Percentiles rank a stretch among this genome's conserved stretches.
These are phyloP conservation scores for Synanceia verrucosa DNA, from an alignment of 2,797 vertebrate genomes.

Conservation along the genomic window DNA sequence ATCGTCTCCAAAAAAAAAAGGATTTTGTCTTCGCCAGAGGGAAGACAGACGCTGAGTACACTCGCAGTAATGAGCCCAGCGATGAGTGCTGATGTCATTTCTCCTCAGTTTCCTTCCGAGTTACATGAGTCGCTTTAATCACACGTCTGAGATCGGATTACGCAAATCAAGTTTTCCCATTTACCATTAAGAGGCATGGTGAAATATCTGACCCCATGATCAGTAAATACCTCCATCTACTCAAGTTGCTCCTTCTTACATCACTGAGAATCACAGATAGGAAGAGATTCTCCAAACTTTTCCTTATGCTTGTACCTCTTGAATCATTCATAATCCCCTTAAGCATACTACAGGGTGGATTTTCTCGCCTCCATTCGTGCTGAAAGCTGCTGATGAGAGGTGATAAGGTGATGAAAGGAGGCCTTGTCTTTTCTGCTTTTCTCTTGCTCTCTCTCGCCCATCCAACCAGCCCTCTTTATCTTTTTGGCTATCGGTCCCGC, in stretches of 20 bases:
- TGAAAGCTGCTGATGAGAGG: slow-evolving; percentile 59
- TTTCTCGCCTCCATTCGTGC: slow-evolving; percentile 35
- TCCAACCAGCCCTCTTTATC: slow-evolving; percentile 10
- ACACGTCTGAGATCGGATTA: slow-evolving; percentile 45
- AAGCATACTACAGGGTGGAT: slow-evolving; percentile 60
- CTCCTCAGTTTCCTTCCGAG: slow-evolving; percentile 24
- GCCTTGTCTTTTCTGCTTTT: slow-evolving; percentile 54
- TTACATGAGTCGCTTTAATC: slow-evolving; percentile 37
- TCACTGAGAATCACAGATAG: slow-evolving; percentile 29
- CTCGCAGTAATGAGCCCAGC: slow-evolving; percentile 6
- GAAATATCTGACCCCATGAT: slow-evolving; percentile 36
- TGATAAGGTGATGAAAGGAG: slow-evolving; percentile 69
- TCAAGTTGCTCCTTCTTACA: slow-evolving; percentile 39
- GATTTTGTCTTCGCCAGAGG: slow-evolving; percentile 49
- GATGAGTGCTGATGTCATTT: slow-evolving; percentile 48
- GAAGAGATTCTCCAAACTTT: slow-evolving; percentile 37
- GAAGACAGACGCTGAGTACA: slow-evolving; percentile 6
- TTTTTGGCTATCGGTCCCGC: slow-evolving; percentile 17
- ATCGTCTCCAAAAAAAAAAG: slow-evolving; percentile 66
- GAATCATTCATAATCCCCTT: slow-evolving; percentile 72
- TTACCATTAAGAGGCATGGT: slow-evolving; percentile 7
- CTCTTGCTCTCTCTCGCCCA: slow-evolving; percentile 12
- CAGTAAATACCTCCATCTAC: slow-evolving; percentile 27
- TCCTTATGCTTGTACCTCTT: slow-evolving; percentile 26
- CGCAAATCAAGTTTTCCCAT: slow-evolving; percentile 27